phyloP scores from a whole-genome alignment of 2,113 vertebrate genomes.

The crab-eating macaque (Macaca fascicularis) region DNA sequence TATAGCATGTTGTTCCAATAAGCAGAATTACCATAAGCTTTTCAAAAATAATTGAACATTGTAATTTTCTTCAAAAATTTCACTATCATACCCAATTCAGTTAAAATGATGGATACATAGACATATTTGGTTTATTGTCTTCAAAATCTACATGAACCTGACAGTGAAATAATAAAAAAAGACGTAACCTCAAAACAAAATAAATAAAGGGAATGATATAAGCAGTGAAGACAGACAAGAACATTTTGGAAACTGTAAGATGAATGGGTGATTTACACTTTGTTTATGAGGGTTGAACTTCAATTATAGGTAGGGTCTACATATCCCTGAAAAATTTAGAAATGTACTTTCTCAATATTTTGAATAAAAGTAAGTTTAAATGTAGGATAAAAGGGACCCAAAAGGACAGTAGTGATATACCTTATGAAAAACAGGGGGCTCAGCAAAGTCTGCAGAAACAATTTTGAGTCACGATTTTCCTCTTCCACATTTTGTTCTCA shows the following conservation, averaged over 20 bases:
- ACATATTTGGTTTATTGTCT: background rate
- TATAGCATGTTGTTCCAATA: background rate
- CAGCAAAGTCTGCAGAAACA: background rate
- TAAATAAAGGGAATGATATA: background rate
- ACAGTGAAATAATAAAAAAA: background rate
- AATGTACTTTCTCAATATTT: background rate
- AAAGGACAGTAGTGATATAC: background rate
- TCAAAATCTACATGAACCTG: background rate
- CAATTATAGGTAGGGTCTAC: background rate
- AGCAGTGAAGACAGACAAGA: background rate
- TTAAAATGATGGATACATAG: background rate
- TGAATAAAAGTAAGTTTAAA: background rate
- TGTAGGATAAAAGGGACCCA: background rate
- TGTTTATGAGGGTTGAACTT: background rate
- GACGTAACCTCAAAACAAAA: background rate
- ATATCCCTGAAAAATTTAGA: background rate
- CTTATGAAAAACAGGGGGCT: background rate
- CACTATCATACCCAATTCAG: background rate
- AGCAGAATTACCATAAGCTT: background rate
- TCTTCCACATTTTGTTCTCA: background rate
- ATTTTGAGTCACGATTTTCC: too few relatives aligned
- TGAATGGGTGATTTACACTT: background rate
- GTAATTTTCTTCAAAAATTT: background rate
- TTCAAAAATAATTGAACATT: background rate
- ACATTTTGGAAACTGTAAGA: background rate